phyloP scores from a whole-genome alignment of 2,797 vertebrate genomes.

The Xiphophorus birchmanni region DNA sequence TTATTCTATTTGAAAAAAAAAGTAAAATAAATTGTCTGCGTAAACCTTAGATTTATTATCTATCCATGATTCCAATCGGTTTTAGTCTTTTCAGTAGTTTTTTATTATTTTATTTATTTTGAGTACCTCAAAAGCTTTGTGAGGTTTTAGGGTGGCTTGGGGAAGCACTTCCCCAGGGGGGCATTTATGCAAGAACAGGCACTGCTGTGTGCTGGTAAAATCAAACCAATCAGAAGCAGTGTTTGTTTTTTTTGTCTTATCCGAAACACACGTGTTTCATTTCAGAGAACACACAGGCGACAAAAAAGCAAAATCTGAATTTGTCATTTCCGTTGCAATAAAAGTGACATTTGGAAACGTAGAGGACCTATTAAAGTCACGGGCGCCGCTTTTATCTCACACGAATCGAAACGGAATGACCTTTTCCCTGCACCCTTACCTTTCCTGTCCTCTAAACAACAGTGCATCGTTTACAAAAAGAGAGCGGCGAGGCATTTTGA shows the following conservation, averaged over 20 bases:
- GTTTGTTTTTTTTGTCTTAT: neutral
- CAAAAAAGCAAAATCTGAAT: neutral
- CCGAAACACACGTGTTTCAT: neutral
- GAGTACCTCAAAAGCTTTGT: neutral
- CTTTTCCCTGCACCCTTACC: constrained; percentile 28
- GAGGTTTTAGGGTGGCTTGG: neutral
- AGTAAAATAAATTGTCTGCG: neutral
- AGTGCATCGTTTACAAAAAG: constrained; percentile 7
- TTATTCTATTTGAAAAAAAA: neutral
- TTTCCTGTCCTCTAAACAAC: constrained; percentile 18
- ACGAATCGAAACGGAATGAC: constrained; percentile 29
- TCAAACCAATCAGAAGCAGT: neutral
- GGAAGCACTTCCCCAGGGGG: neutral
- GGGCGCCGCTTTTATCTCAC: constrained; percentile 19
- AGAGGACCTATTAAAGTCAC: constrained; percentile 9
- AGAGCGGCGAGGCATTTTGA: constrained; percentile 14
- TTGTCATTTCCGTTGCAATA: neutral
- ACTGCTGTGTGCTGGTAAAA: neutral
- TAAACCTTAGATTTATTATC: neutral
- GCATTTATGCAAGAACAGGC: neutral
- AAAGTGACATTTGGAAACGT: constrained; percentile 1
- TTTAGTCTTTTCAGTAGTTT: neutral
- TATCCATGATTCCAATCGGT: neutral
- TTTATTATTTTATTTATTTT: neutral
- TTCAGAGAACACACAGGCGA: neutral